phyloP scores from a whole-genome alignment of 2,797 vertebrate genomes.

The Hippoglossus hippoglossus region DNA sequence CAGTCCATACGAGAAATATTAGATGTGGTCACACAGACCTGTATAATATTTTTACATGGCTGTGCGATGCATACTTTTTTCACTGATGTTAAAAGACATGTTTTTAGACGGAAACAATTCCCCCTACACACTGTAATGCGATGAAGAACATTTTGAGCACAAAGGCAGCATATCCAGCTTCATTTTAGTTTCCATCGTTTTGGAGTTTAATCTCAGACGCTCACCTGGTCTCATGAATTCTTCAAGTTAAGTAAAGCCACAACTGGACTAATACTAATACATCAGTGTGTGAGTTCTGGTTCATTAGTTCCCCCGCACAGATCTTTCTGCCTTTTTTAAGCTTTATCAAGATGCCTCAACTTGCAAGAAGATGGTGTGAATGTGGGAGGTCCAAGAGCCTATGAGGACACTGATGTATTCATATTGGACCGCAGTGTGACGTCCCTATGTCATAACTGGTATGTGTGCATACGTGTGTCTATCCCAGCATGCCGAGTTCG shows the following conservation, averaged over 20 bases:
- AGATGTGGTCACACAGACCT: too few relatives aligned
- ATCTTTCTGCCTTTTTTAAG: not conserved
- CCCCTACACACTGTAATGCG: too few relatives aligned
- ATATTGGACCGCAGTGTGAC: conserved; percentile 39
- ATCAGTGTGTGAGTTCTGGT: not conserved
- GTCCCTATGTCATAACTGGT: conserved; percentile 64
- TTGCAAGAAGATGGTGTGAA: conserved; percentile 51
- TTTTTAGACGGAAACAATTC: too few relatives aligned
- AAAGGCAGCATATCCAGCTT: too few relatives aligned
- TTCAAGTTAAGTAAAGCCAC: conserved; percentile 21
- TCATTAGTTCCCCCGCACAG: not conserved
- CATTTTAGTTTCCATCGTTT: too few relatives aligned
- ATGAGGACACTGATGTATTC: conserved; percentile 51
- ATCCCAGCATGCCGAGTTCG: conserved; percentile 54
- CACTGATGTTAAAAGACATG: too few relatives aligned
- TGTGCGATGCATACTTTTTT: too few relatives aligned
- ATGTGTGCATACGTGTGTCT: conserved; percentile 58
- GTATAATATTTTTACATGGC: too few relatives aligned
- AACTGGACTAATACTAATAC: conserved; percentile 20
- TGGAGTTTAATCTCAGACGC: too few relatives aligned
- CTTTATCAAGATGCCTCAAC: conserved; percentile 30
- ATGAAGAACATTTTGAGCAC: too few relatives aligned
- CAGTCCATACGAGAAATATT: too few relatives aligned
- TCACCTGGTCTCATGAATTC: conserved; percentile 23
- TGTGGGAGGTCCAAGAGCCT: conserved; percentile 44